Percentiles rank a stretch among this genome's conserved stretches.
Evolutionary conservation across 2,797 vertebrate genomes (phyloP).

Genomic region (Cossypha heuglini): DNA sequence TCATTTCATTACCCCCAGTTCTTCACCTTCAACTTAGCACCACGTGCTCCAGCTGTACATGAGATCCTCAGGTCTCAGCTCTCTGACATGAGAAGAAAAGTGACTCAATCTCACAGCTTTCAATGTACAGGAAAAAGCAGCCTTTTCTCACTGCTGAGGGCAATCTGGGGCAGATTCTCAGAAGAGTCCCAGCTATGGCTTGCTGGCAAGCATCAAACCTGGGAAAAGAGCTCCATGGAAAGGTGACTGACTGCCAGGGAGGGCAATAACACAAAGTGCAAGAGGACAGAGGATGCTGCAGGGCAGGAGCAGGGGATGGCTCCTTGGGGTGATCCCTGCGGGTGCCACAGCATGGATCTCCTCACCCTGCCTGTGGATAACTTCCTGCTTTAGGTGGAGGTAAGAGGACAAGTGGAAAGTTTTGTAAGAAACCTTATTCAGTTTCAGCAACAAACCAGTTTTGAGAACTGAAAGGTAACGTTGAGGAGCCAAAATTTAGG

Average conservation of each 20-base stretch:
- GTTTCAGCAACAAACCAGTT: background rate
- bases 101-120: background rate
- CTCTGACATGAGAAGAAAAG: background rate
- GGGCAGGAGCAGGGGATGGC: background rate
- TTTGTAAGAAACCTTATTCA: background rate
- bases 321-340: rapidly evolving
- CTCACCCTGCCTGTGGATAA: background rate
- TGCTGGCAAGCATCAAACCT: background rate
- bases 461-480: background rate
- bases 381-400: background rate
- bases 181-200: background rate
- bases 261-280: background rate
- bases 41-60: background rate
- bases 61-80: background rate
- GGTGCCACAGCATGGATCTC: background rate
- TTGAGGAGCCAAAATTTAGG: background rate
- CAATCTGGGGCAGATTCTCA: background rate
- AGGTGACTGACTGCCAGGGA: rapidly evolving
- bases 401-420: background rate
- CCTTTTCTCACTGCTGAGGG: background rate
- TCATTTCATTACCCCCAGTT: background rate
- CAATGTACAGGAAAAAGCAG: background rate
- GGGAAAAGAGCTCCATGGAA: background rate
- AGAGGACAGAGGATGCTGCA: background rate
- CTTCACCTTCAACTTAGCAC: background rate